Conservation (phyloP, 1,140 invertebrate species). For the Ips typographus region DNA sequence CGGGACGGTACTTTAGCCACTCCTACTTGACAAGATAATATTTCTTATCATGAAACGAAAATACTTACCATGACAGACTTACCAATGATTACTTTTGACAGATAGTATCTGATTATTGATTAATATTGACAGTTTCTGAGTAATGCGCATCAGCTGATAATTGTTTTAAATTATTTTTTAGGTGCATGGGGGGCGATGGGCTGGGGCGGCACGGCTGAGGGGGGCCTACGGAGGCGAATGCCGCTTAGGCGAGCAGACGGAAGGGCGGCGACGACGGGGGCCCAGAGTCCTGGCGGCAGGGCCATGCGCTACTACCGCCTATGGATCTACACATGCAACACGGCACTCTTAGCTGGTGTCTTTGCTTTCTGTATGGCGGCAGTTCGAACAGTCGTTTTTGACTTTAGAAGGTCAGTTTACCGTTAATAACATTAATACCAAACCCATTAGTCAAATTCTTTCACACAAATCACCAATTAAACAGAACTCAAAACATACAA, state of each 20-base stretch:
- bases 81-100: too few species aligned
- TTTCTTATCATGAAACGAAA: too few species aligned
- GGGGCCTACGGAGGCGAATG: slow-evolving; percentile 57
- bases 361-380: slow-evolving; percentile 78
- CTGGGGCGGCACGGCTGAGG: slow-evolving; percentile 55
- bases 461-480: too few species aligned
- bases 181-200: slow-evolving; percentile 51
- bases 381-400: slow-evolving; percentile 68
- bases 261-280: slow-evolving; percentile 36
- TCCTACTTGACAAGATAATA: too few species aligned
- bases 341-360: slow-evolving; percentile 77
- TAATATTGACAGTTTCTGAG: too few species aligned
- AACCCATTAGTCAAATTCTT: not conserved
- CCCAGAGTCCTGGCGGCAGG: slow-evolving; percentile 45
- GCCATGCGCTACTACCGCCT: slow-evolving; percentile 78
- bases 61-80: too few species aligned
- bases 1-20: too few species aligned
- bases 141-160: too few species aligned
- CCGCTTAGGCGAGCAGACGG: slow-evolving; percentile 55
- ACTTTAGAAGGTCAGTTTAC: slow-evolving; percentile 52
- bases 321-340: slow-evolving; percentile 91
- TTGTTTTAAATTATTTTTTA: slow-evolving; percentile 6
- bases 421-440: not conserved
- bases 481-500: too few species aligned
- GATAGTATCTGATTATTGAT: too few species aligned